These are phyloP conservation scores for Melinaea marsaeus DNA, from an alignment of 2,888 invertebrate genomes.

Conservation along the genomic window DNA sequence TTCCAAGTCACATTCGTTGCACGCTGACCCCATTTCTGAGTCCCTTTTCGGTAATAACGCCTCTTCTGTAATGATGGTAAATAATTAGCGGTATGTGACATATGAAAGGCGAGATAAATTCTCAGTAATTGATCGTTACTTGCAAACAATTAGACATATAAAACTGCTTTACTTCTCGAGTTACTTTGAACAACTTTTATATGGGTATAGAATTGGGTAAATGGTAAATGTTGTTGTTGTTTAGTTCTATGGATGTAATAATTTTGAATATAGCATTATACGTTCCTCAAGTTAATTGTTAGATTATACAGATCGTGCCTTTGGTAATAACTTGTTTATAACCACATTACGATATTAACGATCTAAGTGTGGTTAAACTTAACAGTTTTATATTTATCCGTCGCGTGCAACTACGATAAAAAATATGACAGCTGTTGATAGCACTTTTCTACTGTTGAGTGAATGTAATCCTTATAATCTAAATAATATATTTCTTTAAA, in stretches of 20 bases:
- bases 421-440: constrained; percentile 2
- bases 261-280: too few relatives aligned
- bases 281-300: too few relatives aligned
- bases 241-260: too few relatives aligned
- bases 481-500: constrained; percentile 1
- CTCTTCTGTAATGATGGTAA: constrained; percentile 58
- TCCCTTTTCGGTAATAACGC: constrained; percentile 62
- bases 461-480: not conserved
- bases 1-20: constrained; percentile 61
- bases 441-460: constrained; percentile 3
- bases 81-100: constrained; percentile 22
- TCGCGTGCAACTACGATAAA: not conserved
- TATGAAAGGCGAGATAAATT: constrained; percentile 10
- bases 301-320: too few relatives aligned
- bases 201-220: not conserved
- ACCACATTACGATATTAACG: too few relatives aligned
- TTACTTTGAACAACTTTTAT: not conserved
- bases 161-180: constrained; percentile 3
- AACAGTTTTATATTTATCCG: constrained; percentile 2
- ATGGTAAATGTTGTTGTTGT: not conserved
- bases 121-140: constrained; percentile 7
- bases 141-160: constrained; percentile 3
- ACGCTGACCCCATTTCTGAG: constrained; percentile 71
- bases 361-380: not conserved
- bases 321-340: too few relatives aligned